phyloP scores from a whole-genome alignment of 2,888 invertebrate genomes.

The Cremastinae sp. region DNA sequence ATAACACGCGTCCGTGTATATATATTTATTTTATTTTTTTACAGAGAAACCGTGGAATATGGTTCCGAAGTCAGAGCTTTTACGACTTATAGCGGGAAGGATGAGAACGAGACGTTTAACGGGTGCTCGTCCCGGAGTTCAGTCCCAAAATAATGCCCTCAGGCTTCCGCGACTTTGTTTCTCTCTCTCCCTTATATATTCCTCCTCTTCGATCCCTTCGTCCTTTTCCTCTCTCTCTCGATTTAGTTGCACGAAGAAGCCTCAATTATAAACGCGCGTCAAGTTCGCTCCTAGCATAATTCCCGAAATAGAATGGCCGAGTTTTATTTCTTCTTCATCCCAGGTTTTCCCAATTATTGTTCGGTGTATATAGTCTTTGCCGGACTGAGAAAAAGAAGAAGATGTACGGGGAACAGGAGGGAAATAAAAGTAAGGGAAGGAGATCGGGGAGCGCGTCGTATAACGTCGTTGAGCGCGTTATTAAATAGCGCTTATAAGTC shows the following conservation, averaged over 20 bases:
- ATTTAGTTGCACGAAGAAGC: conserved; percentile 65
- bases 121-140: conserved; percentile 59
- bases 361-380: conserved; percentile 12
- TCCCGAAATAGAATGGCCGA: conserved; percentile 70
- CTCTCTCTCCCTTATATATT: conserved; percentile 1
- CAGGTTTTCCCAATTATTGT: conserved; percentile 68
- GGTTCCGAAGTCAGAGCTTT: conserved; percentile 51
- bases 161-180: conserved; percentile 53
- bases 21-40: conserved; percentile 19
- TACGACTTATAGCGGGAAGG: conserved; percentile 57
- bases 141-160: conserved; percentile 59
- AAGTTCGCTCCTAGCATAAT: conserved; percentile 68
- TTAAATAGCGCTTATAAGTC: conserved; percentile 78
- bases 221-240: conserved; percentile 52
- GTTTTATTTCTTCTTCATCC: conserved; percentile 40
- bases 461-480: conserved; percentile 80
- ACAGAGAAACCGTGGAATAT: conserved; percentile 47
- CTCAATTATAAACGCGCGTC: conserved; percentile 72
- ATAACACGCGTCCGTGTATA: conserved; percentile 20
- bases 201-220: conserved; percentile 57
- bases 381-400: neutral
- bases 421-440: conserved; percentile 3
- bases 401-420: conserved; percentile 19
- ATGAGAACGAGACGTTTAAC: conserved; percentile 71
- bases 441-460: conserved; percentile 76